Base-by-base conservation (phyloP, 2,797 vertebrate species). In the Gila robusta region DNA sequence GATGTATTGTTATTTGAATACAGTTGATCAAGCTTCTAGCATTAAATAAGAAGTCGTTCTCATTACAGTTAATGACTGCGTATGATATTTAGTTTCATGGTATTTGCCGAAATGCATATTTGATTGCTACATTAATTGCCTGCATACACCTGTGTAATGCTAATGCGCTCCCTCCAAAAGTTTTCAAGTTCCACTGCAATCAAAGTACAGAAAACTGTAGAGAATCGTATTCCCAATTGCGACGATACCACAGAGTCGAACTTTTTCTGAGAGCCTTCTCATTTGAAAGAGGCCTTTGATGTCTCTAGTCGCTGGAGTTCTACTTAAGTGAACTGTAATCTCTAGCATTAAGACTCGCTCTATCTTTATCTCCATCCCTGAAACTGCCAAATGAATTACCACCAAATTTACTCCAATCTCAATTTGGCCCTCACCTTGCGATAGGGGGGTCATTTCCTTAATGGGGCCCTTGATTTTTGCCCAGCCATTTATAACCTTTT, bases 281-380 rank as follows among this genome's bases (percentile, higher is more conserved):
- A 81, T 82, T 86, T 78, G 86, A 71, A 69, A 66, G 76, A 88
- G 32, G 70, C 71, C 86, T 89, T 90, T 88, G 86, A 91, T 90
- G 90, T 89, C 82, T 86, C 67, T 35, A 85, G 90, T 89, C 85
- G 82, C 85, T 72, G 83, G 83, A 91, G 87, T 89, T 90, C 89
- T 88, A 59, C 87, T 86, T 90, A 88, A 91, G 87, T 86, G 87
- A 89, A 87, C 87, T 86, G 74, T 91, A 88, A 88, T 89, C 89
- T 89, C 85, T 32, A 39, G 88, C 74, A 88, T 87, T 89, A 87
- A 79, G 86, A 74, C 83, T 89, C 87, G 28, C 79, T 85, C 85
- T 81, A 85, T 90, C 88, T 89, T 88, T 89, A 84, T 89, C 85
- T 86, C 69, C 59, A 71, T 79, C 67, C 64, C 86, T 62, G 73